Evolutionary conservation across 2,113 vertebrate genomes (phyloP).

Genomic region (Corvus cornix): DNA sequence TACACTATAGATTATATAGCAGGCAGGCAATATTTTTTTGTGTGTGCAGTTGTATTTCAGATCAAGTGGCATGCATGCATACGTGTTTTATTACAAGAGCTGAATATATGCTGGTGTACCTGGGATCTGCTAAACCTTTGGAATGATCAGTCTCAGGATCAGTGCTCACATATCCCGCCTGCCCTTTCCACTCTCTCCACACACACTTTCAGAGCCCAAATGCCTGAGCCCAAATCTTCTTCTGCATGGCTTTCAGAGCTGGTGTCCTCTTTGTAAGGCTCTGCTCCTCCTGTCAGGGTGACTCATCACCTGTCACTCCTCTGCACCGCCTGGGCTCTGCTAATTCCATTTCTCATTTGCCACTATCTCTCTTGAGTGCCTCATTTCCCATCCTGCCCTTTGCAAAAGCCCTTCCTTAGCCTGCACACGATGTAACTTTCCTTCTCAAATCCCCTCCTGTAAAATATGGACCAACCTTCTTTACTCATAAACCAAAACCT

Average conservation of each 20-base stretch:
- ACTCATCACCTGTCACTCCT: constrained; percentile 17
- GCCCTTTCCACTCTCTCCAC: not conserved
- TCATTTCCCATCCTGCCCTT: not conserved
- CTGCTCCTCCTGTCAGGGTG: not conserved
- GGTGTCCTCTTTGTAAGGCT: not conserved
- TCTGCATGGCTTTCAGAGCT: not conserved
- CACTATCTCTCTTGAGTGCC: not conserved
- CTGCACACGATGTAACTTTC: not conserved
- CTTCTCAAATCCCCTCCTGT: not conserved
- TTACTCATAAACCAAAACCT: not conserved
- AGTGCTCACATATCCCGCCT: not conserved
- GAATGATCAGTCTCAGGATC: not conserved
- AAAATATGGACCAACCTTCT: not conserved
- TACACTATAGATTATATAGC: not conserved
- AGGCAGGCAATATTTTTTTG: not conserved
- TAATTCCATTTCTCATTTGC: constrained; percentile 22
- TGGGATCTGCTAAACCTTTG: not conserved
- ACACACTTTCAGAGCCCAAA: not conserved
- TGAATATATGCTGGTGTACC: not conserved
- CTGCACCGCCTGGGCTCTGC: not conserved
- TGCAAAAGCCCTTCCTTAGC: not conserved
- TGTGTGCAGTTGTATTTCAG: not conserved
- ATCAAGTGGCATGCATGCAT: fast-evolving
- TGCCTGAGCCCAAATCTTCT: not conserved
- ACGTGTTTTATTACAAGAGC: not conserved